Conservation (phyloP, 2,113 vertebrate genomes). For the Amblyornis subalaris region DNA sequence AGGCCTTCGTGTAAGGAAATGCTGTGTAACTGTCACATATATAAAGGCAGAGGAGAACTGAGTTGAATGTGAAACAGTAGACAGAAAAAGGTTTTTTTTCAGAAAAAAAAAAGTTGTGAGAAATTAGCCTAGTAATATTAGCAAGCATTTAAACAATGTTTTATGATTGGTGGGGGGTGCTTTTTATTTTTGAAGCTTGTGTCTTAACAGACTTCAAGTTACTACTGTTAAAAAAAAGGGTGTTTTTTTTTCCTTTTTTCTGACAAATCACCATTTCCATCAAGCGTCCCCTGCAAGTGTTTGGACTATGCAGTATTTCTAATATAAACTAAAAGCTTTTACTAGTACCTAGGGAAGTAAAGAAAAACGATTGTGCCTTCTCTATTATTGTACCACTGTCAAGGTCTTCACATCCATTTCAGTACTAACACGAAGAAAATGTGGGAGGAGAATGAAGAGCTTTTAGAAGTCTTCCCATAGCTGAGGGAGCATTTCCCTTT, state of each 20-base stretch:
- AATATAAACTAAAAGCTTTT: neutral
- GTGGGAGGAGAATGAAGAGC: neutral
- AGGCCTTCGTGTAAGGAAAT: neutral
- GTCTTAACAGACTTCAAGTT: neutral
- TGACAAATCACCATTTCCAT: neutral
- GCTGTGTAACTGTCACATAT: neutral
- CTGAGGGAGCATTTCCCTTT: neutral
- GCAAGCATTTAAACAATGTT: neutral
- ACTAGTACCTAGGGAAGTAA: neutral
- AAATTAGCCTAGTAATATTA: neutral
- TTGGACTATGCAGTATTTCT: neutral
- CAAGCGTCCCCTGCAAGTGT: neutral
- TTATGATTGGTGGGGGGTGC: neutral
- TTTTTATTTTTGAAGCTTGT: neutral
- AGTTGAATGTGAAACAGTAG: neutral
- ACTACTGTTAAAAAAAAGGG: neutral
- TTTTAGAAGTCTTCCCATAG: neutral
- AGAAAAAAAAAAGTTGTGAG: neutral
- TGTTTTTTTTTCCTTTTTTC: fast-evolving
- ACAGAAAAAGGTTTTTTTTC: neutral
- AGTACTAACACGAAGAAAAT: neutral
- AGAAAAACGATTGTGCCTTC: neutral
- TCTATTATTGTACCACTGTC: neutral
- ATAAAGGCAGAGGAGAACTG: neutral
- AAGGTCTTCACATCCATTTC: neutral